phyloP scores from a whole-genome alignment of 1,140 invertebrate genomes.

The Lepeophtheirus salmonis region DNA sequence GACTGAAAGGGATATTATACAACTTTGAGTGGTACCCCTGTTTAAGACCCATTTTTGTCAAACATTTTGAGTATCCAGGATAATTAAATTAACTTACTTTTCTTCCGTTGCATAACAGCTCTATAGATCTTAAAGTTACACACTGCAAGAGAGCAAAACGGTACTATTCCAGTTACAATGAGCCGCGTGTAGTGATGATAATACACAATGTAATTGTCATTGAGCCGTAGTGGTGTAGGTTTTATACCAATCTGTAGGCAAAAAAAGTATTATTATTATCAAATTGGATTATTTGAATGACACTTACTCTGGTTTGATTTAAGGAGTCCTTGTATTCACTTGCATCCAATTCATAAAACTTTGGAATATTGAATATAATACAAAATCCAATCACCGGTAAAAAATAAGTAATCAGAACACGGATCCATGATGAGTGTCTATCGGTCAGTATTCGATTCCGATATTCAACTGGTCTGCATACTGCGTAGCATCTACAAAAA shows the following conservation, averaged over 20 bases:
- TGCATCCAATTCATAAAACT: slow-evolving; percentile 1
- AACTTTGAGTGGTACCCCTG: too few relatives aligned
- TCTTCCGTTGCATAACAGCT: neutral
- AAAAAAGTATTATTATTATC: neutral
- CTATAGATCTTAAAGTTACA: slow-evolving; percentile 4
- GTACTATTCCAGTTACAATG: slow-evolving; percentile 1
- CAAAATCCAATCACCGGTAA: neutral
- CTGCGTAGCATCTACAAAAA: neutral
- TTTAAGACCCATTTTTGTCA: too few relatives aligned
- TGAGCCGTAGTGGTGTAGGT: slow-evolving; percentile 5
- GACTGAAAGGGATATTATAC: too few relatives aligned
- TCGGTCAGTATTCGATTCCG: neutral
- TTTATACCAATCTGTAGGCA: neutral
- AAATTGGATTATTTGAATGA: too few relatives aligned
- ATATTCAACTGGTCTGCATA: neutral
- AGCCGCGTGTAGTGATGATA: slow-evolving; percentile 10
- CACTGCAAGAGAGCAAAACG: neutral
- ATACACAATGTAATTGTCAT: slow-evolving; percentile 9
- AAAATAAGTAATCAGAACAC: neutral
- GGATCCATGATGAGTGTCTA: neutral
- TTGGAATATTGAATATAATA: slow-evolving; percentile 5
- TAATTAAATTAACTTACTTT: too few relatives aligned
- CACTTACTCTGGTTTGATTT: neutral
- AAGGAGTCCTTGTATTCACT: neutral
- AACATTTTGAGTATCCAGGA: too few relatives aligned